A percentile compares a stretch with the other conserved stretches of the same genome.
Evolutionary conservation across 1,140 invertebrate genomes (phyloP).

Genomic region (Hormaphis cornu): DNA sequence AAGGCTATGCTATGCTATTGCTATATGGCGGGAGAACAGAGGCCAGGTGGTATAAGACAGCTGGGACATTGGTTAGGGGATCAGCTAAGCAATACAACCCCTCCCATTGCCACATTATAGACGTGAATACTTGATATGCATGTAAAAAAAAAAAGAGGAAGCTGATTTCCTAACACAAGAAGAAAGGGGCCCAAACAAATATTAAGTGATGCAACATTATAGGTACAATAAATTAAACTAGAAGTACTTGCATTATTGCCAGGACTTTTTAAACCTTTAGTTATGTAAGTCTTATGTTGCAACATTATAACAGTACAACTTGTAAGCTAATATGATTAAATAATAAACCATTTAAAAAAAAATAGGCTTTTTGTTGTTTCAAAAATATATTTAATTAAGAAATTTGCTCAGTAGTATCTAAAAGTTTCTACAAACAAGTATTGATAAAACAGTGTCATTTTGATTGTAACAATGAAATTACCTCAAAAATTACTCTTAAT

Average conservation of each 20-base stretch:
- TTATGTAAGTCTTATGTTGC: background rate
- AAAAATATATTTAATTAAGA: too few relatives aligned
- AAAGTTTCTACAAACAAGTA: too few relatives aligned
- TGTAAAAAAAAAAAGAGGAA: constrained; percentile 29
- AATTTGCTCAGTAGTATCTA: too few relatives aligned
- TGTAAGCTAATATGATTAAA: too few relatives aligned
- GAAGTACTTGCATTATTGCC: constrained; percentile 1
- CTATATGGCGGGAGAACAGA: constrained; percentile 23
- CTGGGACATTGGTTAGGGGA: constrained; percentile 30
- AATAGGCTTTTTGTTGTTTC: too few relatives aligned
- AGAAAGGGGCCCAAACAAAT: constrained; percentile 18
- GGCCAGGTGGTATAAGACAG: constrained; percentile 31
- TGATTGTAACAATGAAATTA: too few relatives aligned
- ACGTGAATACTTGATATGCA: constrained; percentile 18
- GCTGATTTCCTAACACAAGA: constrained; percentile 29
- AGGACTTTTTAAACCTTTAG: background rate
- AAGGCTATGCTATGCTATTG: background rate
- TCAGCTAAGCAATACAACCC: constrained; percentile 23
- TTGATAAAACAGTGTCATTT: too few relatives aligned
- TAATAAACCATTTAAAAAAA: too few relatives aligned
- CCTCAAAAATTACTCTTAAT: too few relatives aligned
- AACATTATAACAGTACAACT: background rate
- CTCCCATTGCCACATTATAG: background rate
- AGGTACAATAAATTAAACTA: constrained; percentile 11
- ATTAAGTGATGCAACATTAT: constrained; percentile 18